A percentile compares a stretch with the other conserved stretches of the same genome.
Evolutionary conservation across 2,113 vertebrate species (phyloP).

Genomic region (Mormyrus lacerda): DNA sequence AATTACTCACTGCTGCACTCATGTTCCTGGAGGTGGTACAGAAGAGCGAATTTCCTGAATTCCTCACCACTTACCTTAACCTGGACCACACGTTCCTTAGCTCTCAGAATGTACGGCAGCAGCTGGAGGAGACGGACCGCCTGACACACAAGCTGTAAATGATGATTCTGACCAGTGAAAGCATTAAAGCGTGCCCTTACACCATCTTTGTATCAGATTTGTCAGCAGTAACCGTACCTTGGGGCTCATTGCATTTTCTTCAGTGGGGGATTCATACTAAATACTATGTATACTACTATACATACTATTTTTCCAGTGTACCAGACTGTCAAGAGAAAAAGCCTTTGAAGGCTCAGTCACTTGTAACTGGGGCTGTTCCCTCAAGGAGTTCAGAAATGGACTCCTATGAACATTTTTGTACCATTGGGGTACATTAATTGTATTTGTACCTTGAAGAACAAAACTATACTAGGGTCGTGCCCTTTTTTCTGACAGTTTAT

Average conservation of each 20-base stretch:
- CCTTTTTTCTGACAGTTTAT: neutral
- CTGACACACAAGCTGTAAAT: conserved; percentile 44
- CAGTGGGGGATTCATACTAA: neutral
- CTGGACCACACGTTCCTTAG: conserved; percentile 59
- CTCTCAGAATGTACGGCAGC: conserved; percentile 22
- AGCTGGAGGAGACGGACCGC: neutral
- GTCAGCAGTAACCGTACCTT: neutral
- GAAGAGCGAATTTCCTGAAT: conserved; percentile 61
- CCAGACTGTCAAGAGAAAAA: neutral
- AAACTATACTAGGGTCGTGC: neutral
- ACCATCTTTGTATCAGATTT: neutral
- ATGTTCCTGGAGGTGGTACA: conserved; percentile 58
- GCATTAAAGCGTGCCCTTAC: neutral
- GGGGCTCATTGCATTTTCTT: neutral
- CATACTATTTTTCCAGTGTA: neutral
- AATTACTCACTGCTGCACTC: conserved; percentile 38
- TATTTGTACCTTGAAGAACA: neutral
- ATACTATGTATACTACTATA: too few relatives aligned
- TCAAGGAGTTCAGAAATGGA: neutral
- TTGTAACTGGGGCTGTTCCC: neutral
- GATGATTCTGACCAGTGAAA: too few relatives aligned
- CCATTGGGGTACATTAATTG: neutral
- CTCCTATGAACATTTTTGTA: neutral
- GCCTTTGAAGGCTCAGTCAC: neutral
- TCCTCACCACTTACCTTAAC: conserved; percentile 60